Percentiles rank a stretch among this genome's conserved stretches.
phyloP scores from a whole-genome alignment of 1,140 invertebrate genomes.

The Cotesia chilonis region DNA sequence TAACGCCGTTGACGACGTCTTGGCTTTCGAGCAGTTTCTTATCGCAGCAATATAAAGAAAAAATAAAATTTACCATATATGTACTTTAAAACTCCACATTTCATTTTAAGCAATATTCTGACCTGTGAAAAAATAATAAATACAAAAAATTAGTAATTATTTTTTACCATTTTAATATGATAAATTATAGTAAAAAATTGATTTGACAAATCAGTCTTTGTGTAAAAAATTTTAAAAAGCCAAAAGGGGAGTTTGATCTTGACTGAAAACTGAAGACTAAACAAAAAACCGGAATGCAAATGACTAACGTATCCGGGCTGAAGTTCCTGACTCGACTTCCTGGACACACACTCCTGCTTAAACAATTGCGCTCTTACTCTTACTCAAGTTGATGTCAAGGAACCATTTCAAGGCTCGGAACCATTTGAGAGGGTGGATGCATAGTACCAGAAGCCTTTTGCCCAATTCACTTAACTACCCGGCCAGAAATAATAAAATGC shows the following conservation, averaged over 20 bases:
- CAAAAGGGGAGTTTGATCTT: slow-evolving; percentile 44
- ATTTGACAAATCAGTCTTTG: slow-evolving; percentile 2
- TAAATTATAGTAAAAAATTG: too few relatives aligned
- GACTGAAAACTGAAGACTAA: background rate
- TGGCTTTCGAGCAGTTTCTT: slow-evolving; percentile 5
- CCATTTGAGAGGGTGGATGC: slow-evolving; percentile 9
- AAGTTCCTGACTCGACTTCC: slow-evolving; percentile 46
- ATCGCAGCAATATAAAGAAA: background rate
- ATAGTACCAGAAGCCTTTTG: slow-evolving; percentile 21
- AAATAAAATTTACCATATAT: background rate
- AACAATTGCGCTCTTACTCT: too few relatives aligned
- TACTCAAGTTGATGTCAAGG: too few relatives aligned
- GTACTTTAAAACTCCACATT: background rate
- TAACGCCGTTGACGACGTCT: slow-evolving; percentile 25
- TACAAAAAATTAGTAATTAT: too few relatives aligned
- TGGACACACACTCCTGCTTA: slow-evolving; percentile 30
- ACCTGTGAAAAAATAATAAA: too few relatives aligned
- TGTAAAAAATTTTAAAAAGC: slow-evolving; percentile 5
- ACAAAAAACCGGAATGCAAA: slow-evolving; percentile 55
- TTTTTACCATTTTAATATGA: too few relatives aligned
- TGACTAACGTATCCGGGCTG: slow-evolving; percentile 54
- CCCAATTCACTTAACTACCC: slow-evolving; percentile 50
- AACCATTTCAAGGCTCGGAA: background rate
- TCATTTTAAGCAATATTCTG: too few relatives aligned
- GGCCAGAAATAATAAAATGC: slow-evolving; percentile 61